Evolutionary conservation across 2,113 vertebrate species (phyloP), one percentile per base, ranked within the genome.

Genomic region (Bucco capensis): DNA sequence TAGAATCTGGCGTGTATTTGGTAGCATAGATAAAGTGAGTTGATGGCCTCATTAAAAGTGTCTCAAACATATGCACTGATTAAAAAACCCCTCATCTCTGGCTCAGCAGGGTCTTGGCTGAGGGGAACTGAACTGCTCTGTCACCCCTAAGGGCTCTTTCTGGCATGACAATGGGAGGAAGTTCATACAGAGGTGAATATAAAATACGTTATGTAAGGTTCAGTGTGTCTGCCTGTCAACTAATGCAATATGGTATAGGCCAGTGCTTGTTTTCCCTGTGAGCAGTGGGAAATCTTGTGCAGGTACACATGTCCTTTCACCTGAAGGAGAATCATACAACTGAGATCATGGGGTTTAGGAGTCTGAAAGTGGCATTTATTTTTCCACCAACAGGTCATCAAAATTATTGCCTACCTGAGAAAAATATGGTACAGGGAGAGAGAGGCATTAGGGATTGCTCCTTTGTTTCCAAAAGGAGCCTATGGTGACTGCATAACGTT

Each of bases 31-130:
- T 83, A 90, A 50, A 92, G 46, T 66, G 38, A 84, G 66, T 37
- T 22, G 79, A 90, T 67, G 31, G 77, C n/a, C 73, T 96, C 62
- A 30, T 93, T 96, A 61, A 62, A 84, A 96, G 46, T 79, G 79
- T 66, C 86, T 94, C 54, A 79, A 24, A 88, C 77, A 89, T 92
- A 90, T 79, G 83, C 65, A 60, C 33, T 76, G 66, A 79, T 90
- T 90, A 78, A 95, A 92, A 86, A 42, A 24, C 0, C 6, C 28
- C 23, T 86, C 51, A 47, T 75, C 46, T 84, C 53, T 44, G 25
- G 33, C 77, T 92, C 88, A 69, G 74, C n/a, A 50, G 50, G 50
- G 51, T 86, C 62, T 95, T 90, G 74, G 58, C 62, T 75, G 74
- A 81, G 58, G 37, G 28, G 50, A 88, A 14, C 31, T 28, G 42